phyloP scores from a whole-genome alignment of 2,888 invertebrate species.

The Chaitophorus viminalis region DNA sequence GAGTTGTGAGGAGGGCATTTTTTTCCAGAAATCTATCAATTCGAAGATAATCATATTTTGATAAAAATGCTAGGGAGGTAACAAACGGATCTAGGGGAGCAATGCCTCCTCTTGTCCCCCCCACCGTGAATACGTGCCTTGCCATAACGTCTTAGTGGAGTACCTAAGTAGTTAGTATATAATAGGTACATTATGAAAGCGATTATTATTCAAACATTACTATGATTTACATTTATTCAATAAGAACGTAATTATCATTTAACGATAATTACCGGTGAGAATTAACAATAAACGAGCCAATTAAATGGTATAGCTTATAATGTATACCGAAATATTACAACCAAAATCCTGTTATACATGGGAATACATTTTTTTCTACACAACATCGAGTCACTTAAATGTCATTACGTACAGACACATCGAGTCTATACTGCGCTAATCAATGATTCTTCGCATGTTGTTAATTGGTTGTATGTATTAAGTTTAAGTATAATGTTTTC shows the following conservation, averaged over 20 bases:
- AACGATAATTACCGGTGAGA: background rate
- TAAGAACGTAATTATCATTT: background rate
- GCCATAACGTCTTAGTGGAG: too few relatives aligned
- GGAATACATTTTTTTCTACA: background rate
- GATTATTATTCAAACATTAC: too few relatives aligned
- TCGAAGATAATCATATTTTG: too few relatives aligned
- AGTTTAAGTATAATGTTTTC: slow-evolving; percentile 26
- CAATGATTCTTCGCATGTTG: slow-evolving; percentile 45
- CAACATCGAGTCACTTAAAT: background rate
- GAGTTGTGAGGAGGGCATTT: too few relatives aligned
- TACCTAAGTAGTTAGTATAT: too few relatives aligned
- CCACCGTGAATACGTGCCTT: too few relatives aligned
- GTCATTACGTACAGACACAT: background rate
- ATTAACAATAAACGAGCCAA: background rate
- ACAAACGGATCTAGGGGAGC: too few relatives aligned
- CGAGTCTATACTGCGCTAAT: slow-evolving; percentile 2
- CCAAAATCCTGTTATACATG: background rate
- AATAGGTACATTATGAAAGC: too few relatives aligned
- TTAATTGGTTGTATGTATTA: slow-evolving; percentile 37
- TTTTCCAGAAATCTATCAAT: too few relatives aligned
- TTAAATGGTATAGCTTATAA: background rate
- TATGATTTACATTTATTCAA: background rate
- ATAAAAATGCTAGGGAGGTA: too few relatives aligned
- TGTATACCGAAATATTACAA: background rate
- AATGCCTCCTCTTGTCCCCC: too few relatives aligned